These are phyloP conservation scores for Nansenia antarctica DNA, from an alignment of 2,113 vertebrate species.

Conservation along the genomic window DNA sequence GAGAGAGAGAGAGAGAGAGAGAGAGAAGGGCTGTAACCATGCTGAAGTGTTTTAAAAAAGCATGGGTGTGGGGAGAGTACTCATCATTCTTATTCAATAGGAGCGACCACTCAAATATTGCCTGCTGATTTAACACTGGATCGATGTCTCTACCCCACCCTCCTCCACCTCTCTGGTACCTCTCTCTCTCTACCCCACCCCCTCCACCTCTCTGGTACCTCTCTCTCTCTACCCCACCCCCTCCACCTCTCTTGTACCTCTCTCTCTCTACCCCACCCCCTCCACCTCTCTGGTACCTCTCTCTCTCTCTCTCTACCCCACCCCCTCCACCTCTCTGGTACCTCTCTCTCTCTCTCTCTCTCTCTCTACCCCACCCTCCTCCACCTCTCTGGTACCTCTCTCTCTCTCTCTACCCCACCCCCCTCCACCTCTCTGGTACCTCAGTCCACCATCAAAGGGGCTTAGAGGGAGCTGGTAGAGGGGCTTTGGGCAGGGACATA, in stretches of 20 bases:
- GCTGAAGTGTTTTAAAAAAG: neutral
- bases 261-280: no score
- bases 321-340: constrained; percentile 1
- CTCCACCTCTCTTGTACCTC: neutral
- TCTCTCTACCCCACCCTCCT: constrained; percentile 27
- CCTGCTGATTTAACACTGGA: constrained; percentile 50
- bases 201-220: constrained; percentile 43
- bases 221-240: constrained; percentile 35
- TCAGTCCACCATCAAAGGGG: constrained; percentile 53
- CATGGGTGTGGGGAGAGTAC: neutral
- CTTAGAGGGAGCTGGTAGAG: constrained; percentile 60
- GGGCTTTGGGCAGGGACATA: constrained; percentile 62
- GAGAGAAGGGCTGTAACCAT: neutral
- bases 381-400: neutral
- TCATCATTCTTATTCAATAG: neutral
- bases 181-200: no score
- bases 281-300: constrained; percentile 44
- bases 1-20: no score
- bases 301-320: constrained; percentile 36
- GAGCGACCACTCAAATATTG: constrained; percentile 38
- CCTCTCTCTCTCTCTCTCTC: no score
- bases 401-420: constrained; percentile 35
- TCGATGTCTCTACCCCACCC: constrained; percentile 46
- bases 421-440: constrained; percentile 12
- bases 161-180: neutral